Evolutionary conservation across 2,113 vertebrate species (phyloP), one percentile per base, ranked within the genome.

Genomic region (Rhizomys pruinosus): DNA sequence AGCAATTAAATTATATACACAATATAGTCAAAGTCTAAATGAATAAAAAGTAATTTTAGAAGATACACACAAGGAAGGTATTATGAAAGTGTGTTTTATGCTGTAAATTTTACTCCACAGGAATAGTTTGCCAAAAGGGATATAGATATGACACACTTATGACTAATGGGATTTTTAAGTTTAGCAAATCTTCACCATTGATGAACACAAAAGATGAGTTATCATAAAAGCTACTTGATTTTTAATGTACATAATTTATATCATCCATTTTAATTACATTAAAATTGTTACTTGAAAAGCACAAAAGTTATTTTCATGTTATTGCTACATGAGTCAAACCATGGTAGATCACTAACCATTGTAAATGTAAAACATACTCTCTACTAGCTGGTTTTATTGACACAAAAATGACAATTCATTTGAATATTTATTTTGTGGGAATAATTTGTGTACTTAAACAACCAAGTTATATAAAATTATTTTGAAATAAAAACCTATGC

Each of bases 281-380:
- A 59, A 47, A 74, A 37, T 64, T 61, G 39, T 69, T 5, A 74
- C 37, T 32, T 91, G 13, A 16, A 39, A 57, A 64, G 19, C 47
- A 59, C 12, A 76, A 80, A 87, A 39, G 0, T 37, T 13, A 42
- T 44, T 52, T 78, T 80, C 42, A 22, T 63, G 27, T 39, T 8
- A 64, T 81, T 92, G 88, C 82, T 93, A 7, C 91, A 23, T 44
- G n/a, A 90, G 17, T 73, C 19, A 85, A 82, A 64, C 85, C 72
- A 86, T 80, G 1, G 5, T 82, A 73, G 22, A 55, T 95, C 69
- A 91, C 23, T 89, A 64, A 47, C 32, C 5, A 90, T 61, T 27
- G 15, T 47, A 61, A 84, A 1, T 76, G 19, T 3, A 87, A 74
- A 71, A 59, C 1, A 81, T 81, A 77, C 88, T 73, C 25, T 47